A percentile compares a stretch with the other conserved stretches of the same genome.
Evolutionary conservation across 1,140 invertebrate genomes (phyloP).

Genomic region (Homarus americanus): DNA sequence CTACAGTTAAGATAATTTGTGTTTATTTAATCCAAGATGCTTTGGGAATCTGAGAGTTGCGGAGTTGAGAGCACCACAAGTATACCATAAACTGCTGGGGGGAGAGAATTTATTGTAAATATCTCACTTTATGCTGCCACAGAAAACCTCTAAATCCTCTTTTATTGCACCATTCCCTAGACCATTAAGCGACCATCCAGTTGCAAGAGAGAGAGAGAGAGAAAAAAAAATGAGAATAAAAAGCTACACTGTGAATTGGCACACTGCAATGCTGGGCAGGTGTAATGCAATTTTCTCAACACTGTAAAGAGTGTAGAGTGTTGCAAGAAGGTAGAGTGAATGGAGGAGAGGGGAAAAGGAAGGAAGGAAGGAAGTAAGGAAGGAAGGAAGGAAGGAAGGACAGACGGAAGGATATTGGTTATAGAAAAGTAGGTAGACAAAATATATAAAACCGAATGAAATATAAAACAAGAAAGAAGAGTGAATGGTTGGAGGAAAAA

Average conservation of each 20-base stretch:
- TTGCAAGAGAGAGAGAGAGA: neutral
- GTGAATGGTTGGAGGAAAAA: too few species aligned
- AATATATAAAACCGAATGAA: too few species aligned
- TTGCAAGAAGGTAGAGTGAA: neutral
- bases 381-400: neutral
- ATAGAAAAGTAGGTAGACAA: too few species aligned
- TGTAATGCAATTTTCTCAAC: neutral
- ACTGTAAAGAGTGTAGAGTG: neutral
- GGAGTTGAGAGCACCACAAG: too few species aligned
- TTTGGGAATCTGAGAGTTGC: too few species aligned
- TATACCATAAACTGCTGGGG: neutral
- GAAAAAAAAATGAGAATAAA: neutral
- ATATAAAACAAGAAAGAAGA: neutral
- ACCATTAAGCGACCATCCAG: constrained; percentile 11
- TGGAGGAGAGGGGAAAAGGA: neutral
- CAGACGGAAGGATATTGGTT: too few species aligned
- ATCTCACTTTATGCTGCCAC: constrained; percentile 5
- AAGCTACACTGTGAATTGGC: constrained; percentile 4
- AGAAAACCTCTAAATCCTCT: constrained; percentile 8
- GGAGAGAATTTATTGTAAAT: constrained; percentile 3
- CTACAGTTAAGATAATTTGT: too few species aligned
- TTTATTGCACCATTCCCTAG: constrained; percentile 3
- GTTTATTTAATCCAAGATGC: too few species aligned
- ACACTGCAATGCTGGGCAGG: neutral
- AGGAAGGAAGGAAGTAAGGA: neutral